Evolutionary conservation across 2,113 vertebrate genomes (phyloP), one percentile per base, ranked within the genome.

Genomic region (Nerophis lumbriciformis): DNA sequence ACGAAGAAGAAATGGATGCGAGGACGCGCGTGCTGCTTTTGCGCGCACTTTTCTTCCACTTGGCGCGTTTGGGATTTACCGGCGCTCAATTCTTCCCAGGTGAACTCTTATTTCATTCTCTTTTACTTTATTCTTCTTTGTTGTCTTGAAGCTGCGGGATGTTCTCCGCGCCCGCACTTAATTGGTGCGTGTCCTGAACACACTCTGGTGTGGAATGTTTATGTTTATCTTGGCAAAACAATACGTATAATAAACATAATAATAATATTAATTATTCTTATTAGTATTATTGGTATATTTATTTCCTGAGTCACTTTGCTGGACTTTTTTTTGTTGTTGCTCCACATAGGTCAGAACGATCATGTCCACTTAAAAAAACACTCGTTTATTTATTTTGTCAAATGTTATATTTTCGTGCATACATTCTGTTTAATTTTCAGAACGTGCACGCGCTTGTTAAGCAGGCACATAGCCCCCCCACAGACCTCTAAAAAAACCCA

Each of bases 61-160:
- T 75, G 71, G 19, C 37, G 55, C 64, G 79, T 51, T 76, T 66
- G 54, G 86, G 73, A 77, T 71, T 72, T 66, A 66, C 77, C 21
- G 59, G 47, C 0, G 84, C 72, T 70, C 84, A 88, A 8, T 83
- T 86, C 67, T 88, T 86, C 39, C 84, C 86, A 85, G 86, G 86
- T 87, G 80, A 77, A 45, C 6, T 56, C 9, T 2, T 19, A 9
- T 12, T 21, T 2, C 13, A 11, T 14, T 19, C n/a, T 11, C 9
- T 51, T 50, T 6, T 1, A 51, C 21, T 51, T 45, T 4, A 45
- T 2, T 45, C 42, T 12, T 9, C 42, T 5, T 12, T 42, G 39
- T 42, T 45, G 42, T 45, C 5, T 3, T 45, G 10, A 12, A 12
- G 42, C 2, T 12, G 42, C 4, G 42, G 5, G 42, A 45, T 12